phyloP scores from a whole-genome alignment of 2,113 vertebrate species.

The Dasyornis broadbenti region DNA sequence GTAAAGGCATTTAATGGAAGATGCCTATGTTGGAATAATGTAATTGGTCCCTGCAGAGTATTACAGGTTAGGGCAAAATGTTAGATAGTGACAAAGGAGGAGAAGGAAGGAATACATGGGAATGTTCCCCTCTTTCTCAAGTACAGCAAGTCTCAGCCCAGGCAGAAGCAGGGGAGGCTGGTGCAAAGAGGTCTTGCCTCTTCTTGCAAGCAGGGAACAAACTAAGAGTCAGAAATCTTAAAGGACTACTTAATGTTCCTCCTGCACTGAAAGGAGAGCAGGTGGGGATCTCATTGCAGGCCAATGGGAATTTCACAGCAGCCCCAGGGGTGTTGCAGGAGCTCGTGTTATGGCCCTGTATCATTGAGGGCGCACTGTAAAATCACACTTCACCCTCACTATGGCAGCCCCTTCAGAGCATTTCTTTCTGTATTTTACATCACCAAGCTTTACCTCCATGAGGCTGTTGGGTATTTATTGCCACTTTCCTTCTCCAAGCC shows the following conservation, averaged over 20 bases:
- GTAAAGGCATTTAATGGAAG: constrained; percentile 56
- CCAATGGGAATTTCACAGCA: not conserved
- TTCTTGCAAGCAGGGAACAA: not conserved
- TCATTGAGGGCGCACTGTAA: not conserved
- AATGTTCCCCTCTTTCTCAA: constrained; percentile 1
- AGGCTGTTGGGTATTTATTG: not conserved
- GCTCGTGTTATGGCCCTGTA: not conserved
- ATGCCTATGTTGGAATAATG: constrained; percentile 57
- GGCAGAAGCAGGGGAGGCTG: not conserved
- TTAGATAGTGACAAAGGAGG: constrained; percentile 10
- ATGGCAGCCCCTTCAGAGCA: not conserved
- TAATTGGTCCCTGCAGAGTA: constrained; percentile 63
- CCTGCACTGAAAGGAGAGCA: not conserved
- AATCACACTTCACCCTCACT: not conserved
- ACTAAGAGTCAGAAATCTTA: not conserved
- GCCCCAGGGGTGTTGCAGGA: not conserved
- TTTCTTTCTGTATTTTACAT: not conserved
- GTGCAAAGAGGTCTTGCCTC: not conserved
- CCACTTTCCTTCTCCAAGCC: not conserved
- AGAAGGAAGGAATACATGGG: not conserved
- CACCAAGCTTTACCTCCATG: not conserved
- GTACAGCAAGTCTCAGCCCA: not conserved
- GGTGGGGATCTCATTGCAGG: not conserved
- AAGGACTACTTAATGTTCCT: not conserved
- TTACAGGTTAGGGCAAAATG: constrained; percentile 26